Evolutionary conservation across 2,888 invertebrate genomes (phyloP), one percentile per base, ranked within the genome.

Genomic region (Tetranychus truncatus): DNA sequence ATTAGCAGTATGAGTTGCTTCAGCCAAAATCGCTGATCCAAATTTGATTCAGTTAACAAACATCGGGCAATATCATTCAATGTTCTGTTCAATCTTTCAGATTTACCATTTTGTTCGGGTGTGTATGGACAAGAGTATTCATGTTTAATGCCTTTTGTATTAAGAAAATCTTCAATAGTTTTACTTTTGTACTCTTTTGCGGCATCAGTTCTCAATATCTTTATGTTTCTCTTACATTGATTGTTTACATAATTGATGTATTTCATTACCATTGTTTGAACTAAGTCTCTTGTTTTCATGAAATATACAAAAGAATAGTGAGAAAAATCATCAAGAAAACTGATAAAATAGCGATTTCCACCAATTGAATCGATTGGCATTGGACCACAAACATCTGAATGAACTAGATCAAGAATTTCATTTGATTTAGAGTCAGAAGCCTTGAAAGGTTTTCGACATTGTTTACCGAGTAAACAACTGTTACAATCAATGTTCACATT

Each of bases 401-500:
- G 15, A 46, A 72, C 24, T 34, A 72, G 18, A 18, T 72, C 72
- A 46, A 46, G 46, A 46, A 46, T 46, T 9, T 46, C 46, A 46
- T 46, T 46, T 46, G 46, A 46, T 46, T 46, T 6, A 46, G 7
- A 8, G 6, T 6, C 9, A 8, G 46, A 46, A 8, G 6, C 46
- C 6, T 6, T 6, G 46, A 46, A 46, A 46, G 46, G 9, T 46
- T 46, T 46, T 46, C 46, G 6, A 46, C 7, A 8, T 46, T 46
- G 9, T 46, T 46, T 46, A 8, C 46, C 46, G 9, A 46, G 9
- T 46, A 46, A 24, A 69, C 69, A 69, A 24, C 24, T 24, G 6
- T 46, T 46, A 46, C 46, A 46, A 9, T 46, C 9, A 8, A 46
- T 46, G 6, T 46, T 85, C 77, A 99, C 88, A 3, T 97, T 97